Evolutionary conservation across 2,888 invertebrate species (phyloP), one percentile per base, ranked within the genome.

Genomic region (Melieria picta): DNA sequence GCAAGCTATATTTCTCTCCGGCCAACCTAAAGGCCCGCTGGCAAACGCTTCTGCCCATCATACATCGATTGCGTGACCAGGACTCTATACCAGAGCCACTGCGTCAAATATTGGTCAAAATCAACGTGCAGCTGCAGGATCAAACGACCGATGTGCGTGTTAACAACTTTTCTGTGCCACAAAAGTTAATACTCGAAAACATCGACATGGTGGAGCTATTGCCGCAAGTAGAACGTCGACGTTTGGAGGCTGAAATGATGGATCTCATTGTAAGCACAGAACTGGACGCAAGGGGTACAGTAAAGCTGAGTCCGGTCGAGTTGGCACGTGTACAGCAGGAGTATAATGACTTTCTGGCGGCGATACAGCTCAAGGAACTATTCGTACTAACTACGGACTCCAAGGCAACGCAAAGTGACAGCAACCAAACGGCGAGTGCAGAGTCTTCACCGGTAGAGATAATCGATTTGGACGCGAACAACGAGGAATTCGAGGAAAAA

Each of bases 171-270:
- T 6, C 50, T 1, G 42, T 65, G 7, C 75, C 73, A 48, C 74
- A 71, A 43, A 30, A 68, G n/a, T 60, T 77, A 6, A 30, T 80
- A 9, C 72, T 78, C 6, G 52, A 74, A 0, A 80, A 81, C 45
- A 30, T 77, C 30, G 47, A 66, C 0, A 73, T 78, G 9, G 69
- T 78, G 3, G 72, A 79, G 48, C 52, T 57, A 4, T 56, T 83
- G 11, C 67, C 81, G 0, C 5, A 65, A 4, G 42, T 48, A 3
- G 71, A 74, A 16, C 80, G 76, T 4, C 71, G 75, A 7, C 74
- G 72, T 0, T 60, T 83, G 30, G 83, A 84, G 72, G 77, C 74
- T 7, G 84, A 84, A 16, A 69, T 84, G 1, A 67, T 83, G 50
- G 75, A 81, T 43, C 52, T 79, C 9, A 75, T 83, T 57, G 68